Base-by-base conservation (phyloP, 2,797 vertebrate species). In the Acipenser ruthenus region DNA sequence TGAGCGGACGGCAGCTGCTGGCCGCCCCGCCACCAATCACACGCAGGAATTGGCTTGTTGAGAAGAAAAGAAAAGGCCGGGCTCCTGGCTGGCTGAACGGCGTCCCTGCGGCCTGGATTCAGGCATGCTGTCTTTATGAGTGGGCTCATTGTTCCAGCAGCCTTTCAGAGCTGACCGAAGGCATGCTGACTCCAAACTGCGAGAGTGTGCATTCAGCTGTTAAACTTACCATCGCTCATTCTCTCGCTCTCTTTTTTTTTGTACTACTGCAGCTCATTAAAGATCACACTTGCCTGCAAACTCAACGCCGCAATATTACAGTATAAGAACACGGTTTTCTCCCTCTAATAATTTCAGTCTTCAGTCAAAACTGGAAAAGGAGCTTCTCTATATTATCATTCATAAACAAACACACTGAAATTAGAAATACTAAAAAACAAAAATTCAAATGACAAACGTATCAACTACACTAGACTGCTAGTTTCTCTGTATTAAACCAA, bases 1-100 rank as follows among this genome's bases (percentile, higher is more conserved):
- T 89, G 83, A 93, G 91, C 73, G 83, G 83, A 83, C 59, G 70
- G 89, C 86, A 89, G 92, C 93, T 94, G 93, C 92, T 87, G 78
- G 73, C 78, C 74, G 78, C 67, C 67, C 69, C 37, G 23, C 69
- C 68, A 52, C 59, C 70, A 69, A 67, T 68, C 65, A 72, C 77
- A 62, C 62, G 23, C 8, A 10, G 3, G 58, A 8, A 9, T 67
- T 56, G 62, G 77, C 76, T 72, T 74, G 79, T 58, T 74, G 77
- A 79, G 83, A 82, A 72, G 76, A 74, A 76, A 75, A 78, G 77
- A 86, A 80, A 83, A 79, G 78, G 50, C 55, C n/a, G 55, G 79
- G 74, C 73, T 64, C 6, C 48, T 7, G 49, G 65, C 18, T 49
- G 58, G 12, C 58, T 51, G 48, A 67, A 67, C 23, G 13, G 50